Evolutionary conservation across 2,888 invertebrate species (phyloP).

Genomic region (Actias luna): DNA sequence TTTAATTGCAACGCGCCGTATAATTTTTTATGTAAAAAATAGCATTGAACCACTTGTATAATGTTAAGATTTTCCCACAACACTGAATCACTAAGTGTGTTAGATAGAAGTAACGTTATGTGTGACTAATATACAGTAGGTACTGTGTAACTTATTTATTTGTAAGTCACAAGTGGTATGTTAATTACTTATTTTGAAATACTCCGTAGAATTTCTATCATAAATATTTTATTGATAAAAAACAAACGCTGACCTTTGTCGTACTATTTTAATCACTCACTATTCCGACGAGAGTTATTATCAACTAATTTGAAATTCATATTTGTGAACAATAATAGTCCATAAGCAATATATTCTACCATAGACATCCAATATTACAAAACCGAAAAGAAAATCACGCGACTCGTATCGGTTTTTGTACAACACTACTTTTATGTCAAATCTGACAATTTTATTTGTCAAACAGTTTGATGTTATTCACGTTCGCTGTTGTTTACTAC

Average conservation of each 20-base stretch:
- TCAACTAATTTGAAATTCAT: slow-evolving; percentile 8
- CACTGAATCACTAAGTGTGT: slow-evolving; percentile 1
- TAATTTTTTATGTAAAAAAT: slow-evolving; percentile 8
- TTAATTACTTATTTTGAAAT: slow-evolving; percentile 6
- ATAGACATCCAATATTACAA: background rate
- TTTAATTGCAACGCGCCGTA: slow-evolving; percentile 9
- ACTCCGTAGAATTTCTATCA: background rate
- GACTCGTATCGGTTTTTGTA: background rate
- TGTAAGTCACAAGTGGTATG: slow-evolving; percentile 9
- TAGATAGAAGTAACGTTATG: slow-evolving; percentile 7
- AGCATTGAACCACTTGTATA: slow-evolving; percentile 10
- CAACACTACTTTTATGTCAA: slow-evolving; percentile 7
- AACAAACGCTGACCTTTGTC: background rate
- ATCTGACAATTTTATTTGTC: slow-evolving; percentile 12
- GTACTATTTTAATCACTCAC: background rate
- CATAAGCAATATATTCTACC: slow-evolving; percentile 3
- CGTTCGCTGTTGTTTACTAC: background rate
- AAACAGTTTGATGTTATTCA: background rate
- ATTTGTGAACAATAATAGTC: slow-evolving; percentile 1
- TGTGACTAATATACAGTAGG: slow-evolving; percentile 8
- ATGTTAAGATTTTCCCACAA: slow-evolving; percentile 11
- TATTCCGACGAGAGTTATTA: background rate
- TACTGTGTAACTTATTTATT: slow-evolving; percentile 3
- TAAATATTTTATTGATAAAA: slow-evolving; percentile 1
- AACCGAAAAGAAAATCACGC: background rate